Evolutionary conservation across 2,113 vertebrate genomes (phyloP).

Genomic region (Lepisosteus oculatus): DNA sequence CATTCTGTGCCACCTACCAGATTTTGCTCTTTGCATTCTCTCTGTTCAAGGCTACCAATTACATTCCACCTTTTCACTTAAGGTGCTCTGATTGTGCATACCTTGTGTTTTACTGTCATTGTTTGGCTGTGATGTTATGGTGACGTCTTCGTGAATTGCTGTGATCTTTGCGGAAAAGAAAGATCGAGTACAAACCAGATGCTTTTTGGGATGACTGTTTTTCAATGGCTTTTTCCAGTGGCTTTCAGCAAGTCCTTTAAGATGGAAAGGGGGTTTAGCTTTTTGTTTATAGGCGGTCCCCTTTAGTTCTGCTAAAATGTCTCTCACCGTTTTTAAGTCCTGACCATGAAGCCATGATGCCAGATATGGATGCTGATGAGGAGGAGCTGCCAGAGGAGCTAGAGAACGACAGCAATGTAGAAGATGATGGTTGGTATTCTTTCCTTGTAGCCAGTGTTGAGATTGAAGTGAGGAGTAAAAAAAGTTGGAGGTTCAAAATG

Average conservation of each 20-base stretch:
- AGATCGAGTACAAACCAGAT: too few species aligned
- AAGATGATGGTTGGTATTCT: constrained; percentile 37
- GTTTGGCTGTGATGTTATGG: too few species aligned
- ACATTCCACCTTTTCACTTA: neutral
- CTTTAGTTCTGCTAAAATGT: too few species aligned
- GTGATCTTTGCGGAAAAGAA: too few species aligned
- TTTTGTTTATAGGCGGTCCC: neutral
- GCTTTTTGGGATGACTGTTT: neutral
- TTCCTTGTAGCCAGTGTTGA: too few species aligned
- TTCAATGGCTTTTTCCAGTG: neutral
- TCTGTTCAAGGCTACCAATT: neutral
- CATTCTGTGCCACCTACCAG: too few species aligned
- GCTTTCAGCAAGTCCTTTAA: neutral
- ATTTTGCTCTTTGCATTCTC: too few species aligned
- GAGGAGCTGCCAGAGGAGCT: constrained; percentile 69
- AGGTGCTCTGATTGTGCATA: too few species aligned
- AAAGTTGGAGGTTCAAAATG: too few species aligned
- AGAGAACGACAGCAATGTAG: constrained; percentile 67
- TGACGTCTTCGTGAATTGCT: too few species aligned
- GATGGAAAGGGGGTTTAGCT: neutral
- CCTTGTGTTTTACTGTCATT: too few species aligned
- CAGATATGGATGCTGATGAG: constrained; percentile 36
- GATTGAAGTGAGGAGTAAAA: too few species aligned
- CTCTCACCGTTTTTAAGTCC: constrained; percentile 31
- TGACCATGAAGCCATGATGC: constrained; percentile 31